These are phyloP conservation scores for sheep (Ovis aries) DNA, from an alignment of 2,113 vertebrate genomes.

Conservation along the genomic window ARS-UI_Ramb_v3.0 NC_056068.1:31449501-31450000, in stretches of 20 bases:
- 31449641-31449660: conserved; percentile 73
- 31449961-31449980: conserved; percentile 65
- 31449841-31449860: conserved; percentile 79
- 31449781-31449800: conserved; percentile 82
- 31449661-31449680: conserved; percentile 79
- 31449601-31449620: conserved; percentile 79
- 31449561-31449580: conserved; percentile 71
- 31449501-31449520: conserved; percentile 58
- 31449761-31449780: conserved; percentile 64
- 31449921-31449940: conserved; percentile 67
- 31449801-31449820: conserved; percentile 78
- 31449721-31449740: conserved; percentile 82
- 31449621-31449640: conserved; percentile 69
- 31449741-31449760: background rate
- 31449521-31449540: conserved; percentile 60
- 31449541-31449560: conserved; percentile 71
- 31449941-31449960: conserved; percentile 71
- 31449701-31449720: conserved; percentile 83
- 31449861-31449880: conserved; percentile 78
- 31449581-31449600: conserved; percentile 94
- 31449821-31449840: conserved; percentile 81
- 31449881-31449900: conserved; percentile 62
- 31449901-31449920: conserved; percentile 73
- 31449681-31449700: conserved; percentile 74
- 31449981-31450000: conserved; percentile 72